A percentile compares a stretch with the other conserved stretches of the same genome.
Conservation (phyloP, 2,888 invertebrate species). For the Napeogenes inachia region DNA sequence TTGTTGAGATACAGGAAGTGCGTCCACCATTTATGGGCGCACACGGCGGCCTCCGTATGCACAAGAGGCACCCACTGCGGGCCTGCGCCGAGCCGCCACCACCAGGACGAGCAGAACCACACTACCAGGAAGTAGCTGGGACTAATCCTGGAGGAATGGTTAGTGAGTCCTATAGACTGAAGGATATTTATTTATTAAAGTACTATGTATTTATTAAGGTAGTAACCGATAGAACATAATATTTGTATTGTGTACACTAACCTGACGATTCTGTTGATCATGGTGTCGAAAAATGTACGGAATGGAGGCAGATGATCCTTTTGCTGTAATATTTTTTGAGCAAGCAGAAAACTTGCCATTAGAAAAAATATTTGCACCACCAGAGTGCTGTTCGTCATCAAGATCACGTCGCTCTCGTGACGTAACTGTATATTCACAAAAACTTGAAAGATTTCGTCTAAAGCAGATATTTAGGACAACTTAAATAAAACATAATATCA, state of each 20-base stretch:
- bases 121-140: slow-evolving; percentile 64
- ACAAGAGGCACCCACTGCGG: slow-evolving; percentile 63
- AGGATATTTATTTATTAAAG: no score
- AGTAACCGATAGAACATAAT: no score
- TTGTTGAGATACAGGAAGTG: slow-evolving; percentile 67
- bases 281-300: slow-evolving; percentile 55
- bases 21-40: slow-evolving; percentile 66
- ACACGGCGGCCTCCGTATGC: slow-evolving; percentile 52
- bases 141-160: slow-evolving; percentile 45
- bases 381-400: slow-evolving; percentile 67
- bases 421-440: slow-evolving; percentile 43
- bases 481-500: slow-evolving; percentile 27
- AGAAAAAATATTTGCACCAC: slow-evolving; percentile 71
- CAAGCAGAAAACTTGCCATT: slow-evolving; percentile 67
- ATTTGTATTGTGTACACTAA: slow-evolving; percentile 23
- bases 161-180: no score
- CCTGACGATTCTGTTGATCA: slow-evolving; percentile 66
- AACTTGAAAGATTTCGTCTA: not conserved
- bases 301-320: slow-evolving; percentile 38
- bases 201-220: no score
- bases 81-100: slow-evolving; percentile 55
- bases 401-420: slow-evolving; percentile 50
- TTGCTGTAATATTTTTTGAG: slow-evolving; percentile 60
- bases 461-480: not conserved
- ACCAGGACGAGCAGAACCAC: slow-evolving; percentile 66